Evolutionary conservation across 2,797 vertebrate genomes (phyloP).

Genomic region (Natrix natrix): DNA sequence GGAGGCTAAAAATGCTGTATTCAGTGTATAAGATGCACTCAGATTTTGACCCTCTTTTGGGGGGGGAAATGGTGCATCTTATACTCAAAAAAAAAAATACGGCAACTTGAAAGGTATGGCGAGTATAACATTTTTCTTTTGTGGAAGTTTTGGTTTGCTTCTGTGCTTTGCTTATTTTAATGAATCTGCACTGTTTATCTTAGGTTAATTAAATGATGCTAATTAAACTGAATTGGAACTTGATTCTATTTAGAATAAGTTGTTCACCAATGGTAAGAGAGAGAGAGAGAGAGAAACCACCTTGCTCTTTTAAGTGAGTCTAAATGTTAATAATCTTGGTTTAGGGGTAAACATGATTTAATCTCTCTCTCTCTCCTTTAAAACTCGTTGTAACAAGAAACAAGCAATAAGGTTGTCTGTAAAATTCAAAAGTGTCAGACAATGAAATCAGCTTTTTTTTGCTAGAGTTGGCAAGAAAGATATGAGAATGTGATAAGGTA

Average conservation of each 20-base stretch:
- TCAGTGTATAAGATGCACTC: no score
- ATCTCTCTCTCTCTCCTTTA: background rate
- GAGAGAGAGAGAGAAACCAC: background rate
- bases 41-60: no score
- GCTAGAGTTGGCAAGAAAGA: background rate
- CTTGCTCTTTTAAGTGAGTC: background rate
- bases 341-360: background rate
- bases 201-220: constrained; percentile 23
- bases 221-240: constrained; percentile 15
- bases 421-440: background rate
- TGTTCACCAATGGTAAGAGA: background rate
- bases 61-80: no score
- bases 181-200: background rate
- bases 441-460: background rate
- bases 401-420: background rate
- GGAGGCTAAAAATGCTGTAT: no score
- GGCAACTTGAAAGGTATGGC: background rate
- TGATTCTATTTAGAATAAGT: background rate
- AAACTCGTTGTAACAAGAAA: background rate
- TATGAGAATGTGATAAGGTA: background rate
- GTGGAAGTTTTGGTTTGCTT: background rate
- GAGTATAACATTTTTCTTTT: background rate
- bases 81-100: background rate
- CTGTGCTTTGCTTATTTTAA: constrained; percentile 21
- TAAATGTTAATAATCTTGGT: background rate